These are phyloP conservation scores for Boloria euphrosyne DNA, from an alignment of 2,888 invertebrate genomes.

Conservation along the genomic window DNA sequence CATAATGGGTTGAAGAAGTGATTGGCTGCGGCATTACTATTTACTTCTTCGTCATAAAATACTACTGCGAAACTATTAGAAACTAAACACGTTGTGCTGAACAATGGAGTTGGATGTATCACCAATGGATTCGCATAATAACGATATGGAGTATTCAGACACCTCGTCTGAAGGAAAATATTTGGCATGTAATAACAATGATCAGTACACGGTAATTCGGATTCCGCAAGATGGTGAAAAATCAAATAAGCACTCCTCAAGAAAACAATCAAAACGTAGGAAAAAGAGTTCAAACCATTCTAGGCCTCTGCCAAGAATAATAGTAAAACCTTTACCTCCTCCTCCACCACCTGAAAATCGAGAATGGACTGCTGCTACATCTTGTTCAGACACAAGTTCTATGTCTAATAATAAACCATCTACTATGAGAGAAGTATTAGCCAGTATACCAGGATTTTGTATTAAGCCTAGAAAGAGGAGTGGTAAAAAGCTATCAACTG, in stretches of 20 bases:
- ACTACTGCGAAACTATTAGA: constrained; percentile 39
- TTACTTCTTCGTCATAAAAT: constrained; percentile 56
- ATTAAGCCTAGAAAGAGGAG: constrained; percentile 90
- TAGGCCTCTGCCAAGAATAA: constrained; percentile 87
- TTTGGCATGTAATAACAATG: constrained; percentile 65
- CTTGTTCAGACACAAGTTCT: constrained; percentile 62
- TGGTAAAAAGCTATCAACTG: constrained; percentile 92
- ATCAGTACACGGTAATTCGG: constrained; percentile 72
- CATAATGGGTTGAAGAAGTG: constrained; percentile 78
- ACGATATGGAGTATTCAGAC: constrained; percentile 70
- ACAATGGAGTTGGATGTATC: constrained; percentile 75
- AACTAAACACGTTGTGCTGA: constrained; percentile 41
- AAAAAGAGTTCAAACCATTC: constrained; percentile 89
- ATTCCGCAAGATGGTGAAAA: constrained; percentile 79
- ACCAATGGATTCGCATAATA: constrained; percentile 56
- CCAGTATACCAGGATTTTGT: constrained; percentile 94
- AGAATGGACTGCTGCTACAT: constrained; percentile 74
- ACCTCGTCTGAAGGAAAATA: constrained; percentile 70
- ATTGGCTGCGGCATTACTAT: constrained; percentile 72
- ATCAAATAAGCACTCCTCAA: constrained; percentile 89
- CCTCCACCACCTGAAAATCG: constrained; percentile 79
- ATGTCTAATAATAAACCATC: constrained; percentile 77
- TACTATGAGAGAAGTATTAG: constrained; percentile 93
- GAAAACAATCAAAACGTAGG: constrained; percentile 87
- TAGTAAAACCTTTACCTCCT: constrained; percentile 90